Evolutionary conservation across 2,113 vertebrate species (phyloP).

Genomic region (Holacanthus passer): DNA sequence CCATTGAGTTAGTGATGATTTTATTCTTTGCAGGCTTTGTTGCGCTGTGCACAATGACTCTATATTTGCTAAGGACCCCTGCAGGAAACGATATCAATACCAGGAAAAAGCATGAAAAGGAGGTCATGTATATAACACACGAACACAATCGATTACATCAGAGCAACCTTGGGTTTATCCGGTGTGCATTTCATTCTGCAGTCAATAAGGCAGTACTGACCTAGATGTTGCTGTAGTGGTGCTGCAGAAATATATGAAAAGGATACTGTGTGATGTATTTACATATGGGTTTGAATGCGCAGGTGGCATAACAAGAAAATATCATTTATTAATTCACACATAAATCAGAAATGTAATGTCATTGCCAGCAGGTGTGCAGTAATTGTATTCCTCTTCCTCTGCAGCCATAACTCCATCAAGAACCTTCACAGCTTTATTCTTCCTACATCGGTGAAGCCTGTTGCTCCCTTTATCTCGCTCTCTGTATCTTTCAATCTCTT

Average conservation of each 20-base stretch:
- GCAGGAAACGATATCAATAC: slow-evolving; percentile 72
- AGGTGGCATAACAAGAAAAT: slow-evolving; percentile 38
- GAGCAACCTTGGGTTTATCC: slow-evolving; percentile 41
- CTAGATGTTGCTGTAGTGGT: background rate
- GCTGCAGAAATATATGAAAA: background rate
- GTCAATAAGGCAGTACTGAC: background rate
- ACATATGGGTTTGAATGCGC: slow-evolving; percentile 2
- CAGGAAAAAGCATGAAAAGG: slow-evolving; percentile 70
- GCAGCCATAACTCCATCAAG: slow-evolving; percentile 30
- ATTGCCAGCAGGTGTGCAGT: background rate
- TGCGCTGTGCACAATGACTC: slow-evolving; percentile 47
- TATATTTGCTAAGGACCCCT: slow-evolving; percentile 51
- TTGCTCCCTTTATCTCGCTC: slow-evolving; percentile 13
- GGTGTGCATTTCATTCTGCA: slow-evolving; percentile 13
- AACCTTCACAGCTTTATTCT: slow-evolving; percentile 18
- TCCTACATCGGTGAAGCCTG: background rate
- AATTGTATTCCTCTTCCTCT: slow-evolving; percentile 4
- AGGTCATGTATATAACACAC: slow-evolving; percentile 58
- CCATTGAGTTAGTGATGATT: slow-evolving; percentile 40
- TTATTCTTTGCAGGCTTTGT: slow-evolving; percentile 35
- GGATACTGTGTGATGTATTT: background rate
- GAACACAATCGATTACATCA: slow-evolving; percentile 62
- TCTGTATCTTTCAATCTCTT: slow-evolving; percentile 44
- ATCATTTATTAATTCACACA: background rate
- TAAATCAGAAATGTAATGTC: slow-evolving; percentile 29